These are phyloP conservation scores for Malthinus seriepunctatus DNA, from an alignment of 2,888 invertebrate genomes.

Conservation along the genomic window DNA sequence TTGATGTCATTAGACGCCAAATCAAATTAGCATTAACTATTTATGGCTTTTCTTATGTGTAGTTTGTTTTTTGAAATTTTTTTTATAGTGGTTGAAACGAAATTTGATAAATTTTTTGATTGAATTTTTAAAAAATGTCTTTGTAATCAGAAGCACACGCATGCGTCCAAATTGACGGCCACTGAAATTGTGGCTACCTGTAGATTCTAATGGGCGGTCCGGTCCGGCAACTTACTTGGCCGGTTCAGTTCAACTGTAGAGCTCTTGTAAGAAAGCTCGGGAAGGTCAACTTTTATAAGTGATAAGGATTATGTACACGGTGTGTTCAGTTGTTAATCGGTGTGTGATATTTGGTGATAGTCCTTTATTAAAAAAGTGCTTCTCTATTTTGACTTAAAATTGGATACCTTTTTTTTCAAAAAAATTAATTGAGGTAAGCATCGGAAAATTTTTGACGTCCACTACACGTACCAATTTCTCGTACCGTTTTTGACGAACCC, in stretches of 20 bases:
- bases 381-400: background rate
- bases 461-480: too few species aligned
- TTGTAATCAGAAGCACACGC: constrained; percentile 41
- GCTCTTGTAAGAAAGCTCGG: constrained; percentile 44
- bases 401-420: constrained; percentile 10
- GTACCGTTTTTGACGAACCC: too few species aligned
- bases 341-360: constrained; percentile 9
- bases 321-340: constrained; percentile 14
- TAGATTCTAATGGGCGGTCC: constrained; percentile 50
- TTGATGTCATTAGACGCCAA: too few species aligned
- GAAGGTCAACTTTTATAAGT: constrained; percentile 31
- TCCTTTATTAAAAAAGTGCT: background rate
- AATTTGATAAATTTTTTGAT: constrained; percentile 2
- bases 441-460: too few species aligned
- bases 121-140: constrained; percentile 22
- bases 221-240: constrained; percentile 50
- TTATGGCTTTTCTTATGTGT: too few species aligned
- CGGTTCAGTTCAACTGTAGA: constrained; percentile 51
- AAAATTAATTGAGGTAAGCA: background rate
- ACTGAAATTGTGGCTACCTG: constrained; percentile 51
- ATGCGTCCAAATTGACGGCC: constrained; percentile 47
- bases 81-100: too few species aligned
- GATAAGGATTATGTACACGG: constrained; percentile 27
- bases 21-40: too few species aligned
- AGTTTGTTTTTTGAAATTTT: too few species aligned